Percentiles rank a stretch among this genome's conserved stretches.
phyloP scores from a whole-genome alignment of 2,888 invertebrate genomes.

The Ophion ellenae region DNA sequence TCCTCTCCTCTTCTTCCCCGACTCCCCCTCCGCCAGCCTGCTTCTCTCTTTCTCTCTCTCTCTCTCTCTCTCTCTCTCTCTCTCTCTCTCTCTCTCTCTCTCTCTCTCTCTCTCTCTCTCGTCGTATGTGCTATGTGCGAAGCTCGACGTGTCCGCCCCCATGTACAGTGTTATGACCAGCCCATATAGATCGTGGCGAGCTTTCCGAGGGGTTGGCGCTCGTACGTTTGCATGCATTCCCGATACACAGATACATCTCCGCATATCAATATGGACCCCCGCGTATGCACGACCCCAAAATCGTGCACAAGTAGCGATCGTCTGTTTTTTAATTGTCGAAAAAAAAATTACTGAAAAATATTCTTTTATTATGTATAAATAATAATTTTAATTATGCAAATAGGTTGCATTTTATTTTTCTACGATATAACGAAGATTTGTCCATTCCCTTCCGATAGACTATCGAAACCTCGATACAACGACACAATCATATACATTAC shows the following conservation, averaged over 20 bases:
- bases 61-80: slow-evolving; percentile 14
- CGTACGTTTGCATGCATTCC: slow-evolving; percentile 40
- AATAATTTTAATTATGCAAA: no score
- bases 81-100: slow-evolving; percentile 54
- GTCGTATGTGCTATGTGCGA: slow-evolving; percentile 46
- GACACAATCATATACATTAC: no score
- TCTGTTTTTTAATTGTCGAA: no score
- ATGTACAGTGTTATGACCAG: slow-evolving; percentile 52
- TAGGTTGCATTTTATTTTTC: no score
- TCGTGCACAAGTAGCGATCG: neutral
- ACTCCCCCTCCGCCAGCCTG: neutral
- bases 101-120: slow-evolving; percentile 48
- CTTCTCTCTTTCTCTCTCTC: slow-evolving; percentile 46
- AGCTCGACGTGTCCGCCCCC: slow-evolving; percentile 52
- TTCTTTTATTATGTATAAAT: no score
- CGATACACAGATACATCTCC: slow-evolving; percentile 14
- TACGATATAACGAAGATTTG: no score
- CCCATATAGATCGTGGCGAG: slow-evolving; percentile 50
- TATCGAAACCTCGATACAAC: no score
- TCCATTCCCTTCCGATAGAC: no score
- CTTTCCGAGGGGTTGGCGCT: slow-evolving; percentile 43
- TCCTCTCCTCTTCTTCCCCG: slow-evolving; percentile 7
- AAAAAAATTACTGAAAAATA: no score
- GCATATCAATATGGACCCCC: slow-evolving; percentile 23
- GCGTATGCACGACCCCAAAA: slow-evolving; percentile 29